Evolutionary conservation across 2,113 vertebrate species (phyloP).

Genomic region (Otolemur garnettii): DNA sequence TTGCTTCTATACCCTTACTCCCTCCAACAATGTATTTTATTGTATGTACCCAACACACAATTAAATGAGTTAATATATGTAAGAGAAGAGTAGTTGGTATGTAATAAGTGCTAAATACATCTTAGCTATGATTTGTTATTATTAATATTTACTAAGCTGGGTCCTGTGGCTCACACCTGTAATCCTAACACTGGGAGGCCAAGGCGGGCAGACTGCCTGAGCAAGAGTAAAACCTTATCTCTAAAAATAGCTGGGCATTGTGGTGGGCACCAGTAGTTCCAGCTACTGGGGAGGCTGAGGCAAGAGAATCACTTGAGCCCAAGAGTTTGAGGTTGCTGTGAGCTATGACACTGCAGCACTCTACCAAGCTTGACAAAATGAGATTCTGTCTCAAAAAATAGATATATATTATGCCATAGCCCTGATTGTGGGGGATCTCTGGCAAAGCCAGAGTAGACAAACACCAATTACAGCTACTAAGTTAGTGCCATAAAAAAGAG

Average conservation of each 20-base stretch:
- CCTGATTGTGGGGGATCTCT: neutral
- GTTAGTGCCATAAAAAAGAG: slow-evolving; percentile 35
- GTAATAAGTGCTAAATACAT: neutral
- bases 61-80: neutral
- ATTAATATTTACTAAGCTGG: neutral
- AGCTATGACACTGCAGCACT: no score
- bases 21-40: neutral
- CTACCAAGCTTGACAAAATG: no score
- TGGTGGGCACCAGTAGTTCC: no score
- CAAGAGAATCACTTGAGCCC: no score
- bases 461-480: neutral
- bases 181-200: no score
- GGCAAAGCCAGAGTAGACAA: neutral
- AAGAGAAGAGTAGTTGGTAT: neutral
- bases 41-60: neutral
- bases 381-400: no score
- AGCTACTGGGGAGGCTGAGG: no score
- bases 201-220: no score
- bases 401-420: neutral
- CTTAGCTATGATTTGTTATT: neutral
- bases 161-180: no score
- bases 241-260: no score
- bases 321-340: no score
- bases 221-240: no score
- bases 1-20: neutral